Base-by-base conservation (phyloP, 1,140 invertebrate species). In the Bombus polaris region DNA sequence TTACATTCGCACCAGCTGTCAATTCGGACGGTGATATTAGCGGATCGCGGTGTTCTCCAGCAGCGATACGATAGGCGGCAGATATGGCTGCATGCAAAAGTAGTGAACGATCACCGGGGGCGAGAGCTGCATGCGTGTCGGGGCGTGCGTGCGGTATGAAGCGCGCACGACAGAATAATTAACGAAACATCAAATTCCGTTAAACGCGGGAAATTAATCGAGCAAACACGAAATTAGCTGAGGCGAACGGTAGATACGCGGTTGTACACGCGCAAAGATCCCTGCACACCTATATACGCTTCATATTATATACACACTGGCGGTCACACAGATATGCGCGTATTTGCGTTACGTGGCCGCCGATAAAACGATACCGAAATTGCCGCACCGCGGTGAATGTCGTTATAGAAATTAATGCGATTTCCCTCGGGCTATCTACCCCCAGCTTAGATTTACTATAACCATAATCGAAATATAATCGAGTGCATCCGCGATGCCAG, bases 151-250 rank as follows among this genome's bases (percentile, higher is more conserved):
- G 75, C 81, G 42, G 82, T 79, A 81, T 85, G 85, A 92, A 91
- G 88, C 87, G 87, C 86, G 87, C 89, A 87, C 90, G 92, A 93
- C 90, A 93, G 92, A 93, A 92, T 94, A 94, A 94, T 94, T 94
- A 93, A 91, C 91, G 92, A 92, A 91, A 92, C 92, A 94, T 92
- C 91, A 93, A 93, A 93, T 93, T 93, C 93, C 92, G 92, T 93
- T 94, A 93, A 93, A 93, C 89, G 90, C 88, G 87, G 89, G 87
- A 90, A 94, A 94, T 94, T 93, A 94, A 94, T 94, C 91, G 91
- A 91, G 90, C 92, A 93, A 94, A 93, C 90, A 93, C 92, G 91
- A 93, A 93, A 93, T 94, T 93, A 93, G 93, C 92, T 90, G 88
- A 88, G 90, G 89, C 91, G 89, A 86, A 87, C 87, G 77, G 72